A percentile compares a stretch with the other conserved stretches of the same genome.
Conservation (phyloP, 2,888 invertebrate species). For the Acleris sparsana region DNA sequence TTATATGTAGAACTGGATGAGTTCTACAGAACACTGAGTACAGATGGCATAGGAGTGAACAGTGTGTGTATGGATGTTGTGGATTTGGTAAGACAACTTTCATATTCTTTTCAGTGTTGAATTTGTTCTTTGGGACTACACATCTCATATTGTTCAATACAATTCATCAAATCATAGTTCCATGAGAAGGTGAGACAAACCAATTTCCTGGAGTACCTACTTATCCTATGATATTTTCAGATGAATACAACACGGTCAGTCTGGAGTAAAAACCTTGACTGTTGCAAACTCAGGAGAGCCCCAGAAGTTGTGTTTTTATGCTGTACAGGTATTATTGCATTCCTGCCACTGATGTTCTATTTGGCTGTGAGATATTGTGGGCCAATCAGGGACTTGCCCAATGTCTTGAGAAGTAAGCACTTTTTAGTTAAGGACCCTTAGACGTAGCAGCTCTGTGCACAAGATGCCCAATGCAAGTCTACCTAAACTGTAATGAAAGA, state of each 20-base stretch:
- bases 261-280: constrained; percentile 84
- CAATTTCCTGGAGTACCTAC: too few species aligned
- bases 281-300: constrained; percentile 81
- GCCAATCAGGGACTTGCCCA: constrained; percentile 73
- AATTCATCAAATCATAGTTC: too few species aligned
- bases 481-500: too few species aligned
- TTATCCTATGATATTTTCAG: constrained; percentile 59
- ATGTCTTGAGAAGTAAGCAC: constrained; percentile 74
- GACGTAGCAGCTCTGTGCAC: not conserved
- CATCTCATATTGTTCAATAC: not conserved
- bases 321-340: constrained; percentile 76
- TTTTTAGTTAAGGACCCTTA: not conserved
- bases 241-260: constrained; percentile 86
- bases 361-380: constrained; percentile 77
- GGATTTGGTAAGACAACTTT: constrained; percentile 81
- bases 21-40: constrained; percentile 82
- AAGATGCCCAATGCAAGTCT: too few species aligned
- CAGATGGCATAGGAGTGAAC: constrained; percentile 82
- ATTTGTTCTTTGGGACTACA: too few species aligned
- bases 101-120: not conserved
- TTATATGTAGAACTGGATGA: constrained; percentile 80
- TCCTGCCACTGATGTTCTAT: constrained; percentile 84
- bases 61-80: constrained; percentile 87
- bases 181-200: too few species aligned
- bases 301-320: constrained; percentile 83